These are phyloP conservation scores for Lissocephala sabroskyi DNA, from an alignment of 2,888 invertebrate species.

Conservation along the genomic window DNA sequence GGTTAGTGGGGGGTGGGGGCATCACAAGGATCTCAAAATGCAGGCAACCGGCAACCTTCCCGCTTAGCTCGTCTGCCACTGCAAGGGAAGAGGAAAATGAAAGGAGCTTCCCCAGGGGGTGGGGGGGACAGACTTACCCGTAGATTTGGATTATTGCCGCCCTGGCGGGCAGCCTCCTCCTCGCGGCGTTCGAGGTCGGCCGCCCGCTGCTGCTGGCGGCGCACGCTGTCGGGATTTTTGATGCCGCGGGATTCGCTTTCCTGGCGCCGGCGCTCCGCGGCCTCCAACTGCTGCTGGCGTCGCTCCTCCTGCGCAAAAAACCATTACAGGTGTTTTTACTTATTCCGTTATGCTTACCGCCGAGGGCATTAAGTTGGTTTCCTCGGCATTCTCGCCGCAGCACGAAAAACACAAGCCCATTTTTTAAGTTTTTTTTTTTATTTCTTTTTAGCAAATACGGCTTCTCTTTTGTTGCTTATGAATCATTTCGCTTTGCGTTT, in stretches of 20 bases:
- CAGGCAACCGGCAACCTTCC: too few species aligned
- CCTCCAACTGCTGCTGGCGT: constrained; percentile 78
- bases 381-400: constrained; percentile 60
- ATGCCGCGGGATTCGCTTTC: constrained; percentile 78
- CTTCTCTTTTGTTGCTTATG: constrained; percentile 23
- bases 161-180: constrained; percentile 70
- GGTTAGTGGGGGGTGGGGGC: too few species aligned
- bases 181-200: constrained; percentile 76
- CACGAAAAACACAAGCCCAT: constrained; percentile 67
- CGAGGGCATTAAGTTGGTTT: constrained; percentile 67
- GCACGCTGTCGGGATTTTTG: constrained; percentile 77
- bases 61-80: constrained; percentile 67
- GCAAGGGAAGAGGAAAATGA: constrained; percentile 20
- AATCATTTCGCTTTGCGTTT: too few species aligned
- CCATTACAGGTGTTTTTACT: background rate
- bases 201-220: constrained; percentile 76
- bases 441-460: constrained; percentile 21
- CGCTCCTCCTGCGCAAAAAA: constrained; percentile 76
- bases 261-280: constrained; percentile 78
- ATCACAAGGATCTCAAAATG: background rate
- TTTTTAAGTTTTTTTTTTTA: constrained; percentile 7
- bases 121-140: constrained; percentile 27
- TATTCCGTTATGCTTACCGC: constrained; percentile 37
- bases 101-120: background rate
- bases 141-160: constrained; percentile 45